A percentile compares a stretch with the other conserved stretches of the same genome.
These are phyloP conservation scores for Astreopora myriophthalma DNA, from an alignment of 64 coral and sea anemone genomes.

Conservation along the genomic window DNA sequence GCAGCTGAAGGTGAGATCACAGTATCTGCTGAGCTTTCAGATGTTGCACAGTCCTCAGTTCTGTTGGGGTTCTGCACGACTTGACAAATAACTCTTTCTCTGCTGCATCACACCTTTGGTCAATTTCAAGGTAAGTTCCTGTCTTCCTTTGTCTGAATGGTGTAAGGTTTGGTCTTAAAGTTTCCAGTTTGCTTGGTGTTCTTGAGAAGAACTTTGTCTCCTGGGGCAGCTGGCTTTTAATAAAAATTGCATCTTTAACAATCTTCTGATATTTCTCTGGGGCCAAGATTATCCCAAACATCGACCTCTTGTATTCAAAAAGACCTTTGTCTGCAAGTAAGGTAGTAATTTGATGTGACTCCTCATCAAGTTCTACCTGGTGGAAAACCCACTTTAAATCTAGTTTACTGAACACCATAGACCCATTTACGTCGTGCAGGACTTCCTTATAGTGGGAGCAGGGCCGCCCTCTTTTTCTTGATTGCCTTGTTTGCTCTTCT, in stretches of 20 bases:
- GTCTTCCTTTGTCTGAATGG: constrained; percentile 40
- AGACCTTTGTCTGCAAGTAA: background rate
- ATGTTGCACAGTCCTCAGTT: background rate
- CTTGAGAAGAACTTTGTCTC: constrained; percentile 46
- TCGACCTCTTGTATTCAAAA: background rate
- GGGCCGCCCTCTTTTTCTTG: too few relatives aligned
- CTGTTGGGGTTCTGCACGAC: background rate
- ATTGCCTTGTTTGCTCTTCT: too few relatives aligned
- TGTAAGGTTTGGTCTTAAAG: constrained; percentile 46
- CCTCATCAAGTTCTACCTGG: too few relatives aligned
- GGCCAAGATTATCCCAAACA: background rate
- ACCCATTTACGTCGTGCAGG: too few relatives aligned
- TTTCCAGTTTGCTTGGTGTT: constrained; percentile 41
- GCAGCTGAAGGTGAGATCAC: background rate
- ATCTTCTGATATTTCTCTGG: background rate
- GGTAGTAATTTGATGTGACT: too few relatives aligned
- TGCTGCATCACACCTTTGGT: background rate
- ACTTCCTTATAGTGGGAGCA: too few relatives aligned
- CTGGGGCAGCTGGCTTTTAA: too few relatives aligned
- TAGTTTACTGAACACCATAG: too few relatives aligned
- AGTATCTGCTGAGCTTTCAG: background rate
- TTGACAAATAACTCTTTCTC: constrained; percentile 57
- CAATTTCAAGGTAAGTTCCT: constrained; percentile 53
- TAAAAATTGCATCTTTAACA: background rate
- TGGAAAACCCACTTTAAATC: too few relatives aligned